Conservation (phyloP, 1,140 invertebrate genomes). For the Ladona fulva region DNA sequence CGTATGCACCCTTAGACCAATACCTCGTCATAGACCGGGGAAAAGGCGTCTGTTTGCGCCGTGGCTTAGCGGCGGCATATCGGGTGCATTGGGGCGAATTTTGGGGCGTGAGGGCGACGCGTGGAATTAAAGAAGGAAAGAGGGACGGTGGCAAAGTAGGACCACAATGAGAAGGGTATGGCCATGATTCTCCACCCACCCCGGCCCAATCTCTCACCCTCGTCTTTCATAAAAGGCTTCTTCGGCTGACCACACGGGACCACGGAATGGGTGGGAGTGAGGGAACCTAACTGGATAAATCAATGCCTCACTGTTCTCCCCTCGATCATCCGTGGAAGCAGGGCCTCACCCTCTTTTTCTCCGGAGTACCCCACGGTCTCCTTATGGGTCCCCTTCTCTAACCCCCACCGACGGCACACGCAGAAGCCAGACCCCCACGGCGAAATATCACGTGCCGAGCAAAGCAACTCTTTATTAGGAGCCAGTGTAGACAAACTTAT, state of each 20-base stretch:
- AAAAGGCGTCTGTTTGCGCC: neutral
- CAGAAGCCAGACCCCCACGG: neutral
- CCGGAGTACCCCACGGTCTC: neutral
- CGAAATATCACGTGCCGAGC: neutral
- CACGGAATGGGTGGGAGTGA: neutral
- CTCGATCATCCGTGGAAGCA: neutral
- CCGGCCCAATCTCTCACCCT: too few species aligned
- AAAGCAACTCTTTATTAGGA: conserved; percentile 1
- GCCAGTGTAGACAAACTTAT: conserved; percentile 3
- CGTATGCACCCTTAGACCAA: too few species aligned
- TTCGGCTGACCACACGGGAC: neutral
- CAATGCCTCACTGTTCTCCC: neutral
- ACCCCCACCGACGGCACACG: neutral
- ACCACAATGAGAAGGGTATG: neutral
- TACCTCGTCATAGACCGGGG: too few species aligned
- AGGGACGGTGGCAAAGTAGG: neutral
- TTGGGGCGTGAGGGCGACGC: neutral
- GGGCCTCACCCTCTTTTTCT: neutral
- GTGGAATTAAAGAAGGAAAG: neutral
- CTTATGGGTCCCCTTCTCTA: too few species aligned
- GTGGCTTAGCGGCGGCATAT: neutral
- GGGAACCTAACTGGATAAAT: neutral
- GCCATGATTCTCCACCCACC: neutral
- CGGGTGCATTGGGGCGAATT: neutral
- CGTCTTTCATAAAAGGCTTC: neutral